Percentiles rank a stretch among this genome's conserved stretches.
Evolutionary conservation across 2,113 vertebrate species (phyloP).

Genomic region (Hippopotamus amphibius): DNA sequence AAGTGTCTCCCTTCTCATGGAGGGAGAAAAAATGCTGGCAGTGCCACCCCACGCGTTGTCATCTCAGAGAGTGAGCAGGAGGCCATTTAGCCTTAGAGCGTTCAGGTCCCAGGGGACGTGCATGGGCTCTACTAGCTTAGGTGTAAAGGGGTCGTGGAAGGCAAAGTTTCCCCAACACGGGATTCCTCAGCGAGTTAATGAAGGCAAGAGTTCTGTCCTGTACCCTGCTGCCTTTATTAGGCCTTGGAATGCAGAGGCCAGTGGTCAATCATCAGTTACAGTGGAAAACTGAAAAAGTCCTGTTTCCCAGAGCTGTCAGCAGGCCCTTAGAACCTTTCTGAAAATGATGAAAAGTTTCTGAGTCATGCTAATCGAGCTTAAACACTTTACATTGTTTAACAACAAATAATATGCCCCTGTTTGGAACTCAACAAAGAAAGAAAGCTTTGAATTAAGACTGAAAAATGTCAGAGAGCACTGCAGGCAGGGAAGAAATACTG

Average conservation of each 20-base stretch:
- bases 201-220: not conserved
- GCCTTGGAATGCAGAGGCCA: slow-evolving; percentile 1
- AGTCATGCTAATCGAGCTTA: slow-evolving; percentile 32
- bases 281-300: slow-evolving; percentile 13
- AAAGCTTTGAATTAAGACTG: slow-evolving; percentile 67
- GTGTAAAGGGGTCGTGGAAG: not conserved
- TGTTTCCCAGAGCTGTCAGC: slow-evolving; percentile 19
- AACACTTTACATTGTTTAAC: slow-evolving; percentile 30
- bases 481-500: not conserved
- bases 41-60: not conserved
- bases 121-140: not conserved
- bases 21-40: not conserved
- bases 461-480: not conserved
- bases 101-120: not conserved
- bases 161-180: not conserved
- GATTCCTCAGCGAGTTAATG: not conserved
- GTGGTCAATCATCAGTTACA: not conserved
- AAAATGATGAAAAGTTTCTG: slow-evolving; percentile 45
- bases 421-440: slow-evolving; percentile 42
- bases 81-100: not conserved
- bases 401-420: not conserved
- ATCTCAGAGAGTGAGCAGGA: not conserved
- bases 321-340: not conserved
- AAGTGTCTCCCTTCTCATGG: not conserved
- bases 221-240: slow-evolving; percentile 22